phyloP scores from a whole-genome alignment of 2,888 invertebrate species.

The Caenorhabditis doughertyi region DNA sequence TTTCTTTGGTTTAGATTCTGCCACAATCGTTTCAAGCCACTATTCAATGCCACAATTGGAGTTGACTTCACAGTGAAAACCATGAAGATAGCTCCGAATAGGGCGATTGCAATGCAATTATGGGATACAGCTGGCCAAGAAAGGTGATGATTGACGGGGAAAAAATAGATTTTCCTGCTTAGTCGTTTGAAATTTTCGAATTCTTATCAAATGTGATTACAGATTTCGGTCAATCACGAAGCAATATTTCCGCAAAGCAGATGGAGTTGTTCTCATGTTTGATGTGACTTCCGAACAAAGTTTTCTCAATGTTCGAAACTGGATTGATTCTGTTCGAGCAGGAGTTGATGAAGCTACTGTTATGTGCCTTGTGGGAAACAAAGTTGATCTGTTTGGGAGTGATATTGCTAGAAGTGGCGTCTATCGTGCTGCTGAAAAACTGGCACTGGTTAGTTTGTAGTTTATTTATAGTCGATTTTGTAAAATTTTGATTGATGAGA shows the following conservation, averaged over 20 bases:
- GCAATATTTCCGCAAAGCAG: slow-evolving; percentile 86
- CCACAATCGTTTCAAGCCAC: slow-evolving; percentile 84
- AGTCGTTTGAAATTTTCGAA: not conserved
- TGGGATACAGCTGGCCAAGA: slow-evolving; percentile 86
- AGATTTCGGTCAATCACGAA: slow-evolving; percentile 85
- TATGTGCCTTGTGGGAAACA: slow-evolving; percentile 85
- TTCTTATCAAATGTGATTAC: slow-evolving; percentile 53
- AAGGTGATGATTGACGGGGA: too few species aligned
- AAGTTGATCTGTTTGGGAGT: slow-evolving; percentile 84
- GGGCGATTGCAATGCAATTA: slow-evolving; percentile 84
- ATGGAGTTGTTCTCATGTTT: slow-evolving; percentile 85
- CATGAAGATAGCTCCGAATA: slow-evolving; percentile 70
- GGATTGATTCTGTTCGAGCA: slow-evolving; percentile 82
- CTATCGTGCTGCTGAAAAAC: slow-evolving; percentile 83
- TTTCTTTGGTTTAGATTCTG: slow-evolving; percentile 83
- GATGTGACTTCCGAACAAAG: slow-evolving; percentile 85
- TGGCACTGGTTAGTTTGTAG: slow-evolving; percentile 82
- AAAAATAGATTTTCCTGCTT: too few species aligned
- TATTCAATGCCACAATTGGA: slow-evolving; percentile 85
- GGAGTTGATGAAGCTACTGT: slow-evolving; percentile 84
- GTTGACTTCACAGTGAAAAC: slow-evolving; percentile 85
- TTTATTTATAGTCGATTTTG: not conserved
- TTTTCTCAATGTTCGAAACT: slow-evolving; percentile 84
- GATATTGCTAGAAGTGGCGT: slow-evolving; percentile 83
- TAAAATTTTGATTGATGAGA: too few species aligned